A percentile compares a stretch with the other conserved stretches of the same genome.
Conservation (phyloP, 1,140 invertebrate genomes). For the Hypothenemus hampei region DNA sequence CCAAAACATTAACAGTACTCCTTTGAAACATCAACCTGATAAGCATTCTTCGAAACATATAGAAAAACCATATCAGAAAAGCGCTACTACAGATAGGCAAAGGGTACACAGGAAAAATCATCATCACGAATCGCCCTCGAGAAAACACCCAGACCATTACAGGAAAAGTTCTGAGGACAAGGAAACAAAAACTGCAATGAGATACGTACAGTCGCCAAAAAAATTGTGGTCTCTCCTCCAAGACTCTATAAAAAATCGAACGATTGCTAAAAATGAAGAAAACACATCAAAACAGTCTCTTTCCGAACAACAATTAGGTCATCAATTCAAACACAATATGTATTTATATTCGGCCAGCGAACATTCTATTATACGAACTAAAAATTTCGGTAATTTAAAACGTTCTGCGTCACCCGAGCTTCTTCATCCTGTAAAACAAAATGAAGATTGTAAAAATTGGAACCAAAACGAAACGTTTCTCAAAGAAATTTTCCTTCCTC, state of each 20-base stretch:
- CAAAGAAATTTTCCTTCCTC: constrained; percentile 8
- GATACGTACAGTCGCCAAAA: neutral
- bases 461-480: neutral
- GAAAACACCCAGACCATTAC: no score
- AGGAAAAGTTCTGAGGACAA: neutral
- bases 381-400: neutral
- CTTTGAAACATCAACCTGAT: neutral
- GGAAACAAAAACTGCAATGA: neutral
- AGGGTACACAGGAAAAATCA: no score
- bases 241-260: no score
- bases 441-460: neutral
- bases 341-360: constrained; percentile 1
- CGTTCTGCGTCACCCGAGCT: neutral
- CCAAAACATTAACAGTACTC: neutral
- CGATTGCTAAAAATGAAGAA: neutral
- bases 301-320: neutral
- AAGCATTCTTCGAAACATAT: neutral
- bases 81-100: no score
- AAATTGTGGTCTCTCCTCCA: no score
- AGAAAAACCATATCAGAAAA: neutral
- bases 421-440: neutral
- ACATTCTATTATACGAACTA: neutral
- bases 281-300: neutral
- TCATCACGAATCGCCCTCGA: no score
- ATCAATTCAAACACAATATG: neutral